Conservation (phyloP, 1,140 invertebrate species). For the Neotoxoptera formosana region DNA sequence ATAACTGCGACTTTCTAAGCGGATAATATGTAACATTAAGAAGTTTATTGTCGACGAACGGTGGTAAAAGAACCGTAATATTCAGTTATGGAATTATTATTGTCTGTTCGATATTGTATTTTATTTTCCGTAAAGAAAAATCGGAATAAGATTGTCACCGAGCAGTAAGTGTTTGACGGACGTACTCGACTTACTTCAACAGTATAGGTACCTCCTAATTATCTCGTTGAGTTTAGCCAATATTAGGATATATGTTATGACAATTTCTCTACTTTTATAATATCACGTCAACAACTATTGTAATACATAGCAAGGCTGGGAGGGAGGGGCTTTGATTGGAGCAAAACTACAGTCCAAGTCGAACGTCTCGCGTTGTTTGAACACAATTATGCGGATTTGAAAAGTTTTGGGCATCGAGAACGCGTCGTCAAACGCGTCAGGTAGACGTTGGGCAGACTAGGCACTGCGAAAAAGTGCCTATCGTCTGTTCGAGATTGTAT, state of each 20-base stretch:
- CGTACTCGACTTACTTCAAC: too few species aligned
- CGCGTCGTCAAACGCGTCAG: background rate
- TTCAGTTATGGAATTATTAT: background rate
- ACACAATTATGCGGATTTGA: background rate
- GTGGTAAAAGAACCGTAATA: background rate
- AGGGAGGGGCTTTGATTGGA: background rate
- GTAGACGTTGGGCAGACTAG: background rate
- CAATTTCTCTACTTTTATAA: background rate
- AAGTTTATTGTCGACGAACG: background rate
- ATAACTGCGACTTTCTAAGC: too few species aligned
- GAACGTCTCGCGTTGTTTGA: background rate
- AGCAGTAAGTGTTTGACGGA: too few species aligned
- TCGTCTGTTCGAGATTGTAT: too few species aligned
- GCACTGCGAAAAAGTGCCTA: background rate
- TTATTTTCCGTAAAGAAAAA: too few species aligned
- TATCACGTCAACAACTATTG: background rate
- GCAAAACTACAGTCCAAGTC: background rate
- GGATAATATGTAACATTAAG: too few species aligned
- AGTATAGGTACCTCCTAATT: too few species aligned
- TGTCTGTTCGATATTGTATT: background rate
- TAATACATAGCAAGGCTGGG: background rate
- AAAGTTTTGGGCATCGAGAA: background rate
- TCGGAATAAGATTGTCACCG: too few species aligned
- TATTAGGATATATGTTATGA: background rate
- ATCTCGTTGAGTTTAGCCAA: background rate